Evolutionary conservation across 2,797 vertebrate species (phyloP), one percentile per base, ranked within the genome.

Genomic region (Toxotes lorentzi): DNA sequence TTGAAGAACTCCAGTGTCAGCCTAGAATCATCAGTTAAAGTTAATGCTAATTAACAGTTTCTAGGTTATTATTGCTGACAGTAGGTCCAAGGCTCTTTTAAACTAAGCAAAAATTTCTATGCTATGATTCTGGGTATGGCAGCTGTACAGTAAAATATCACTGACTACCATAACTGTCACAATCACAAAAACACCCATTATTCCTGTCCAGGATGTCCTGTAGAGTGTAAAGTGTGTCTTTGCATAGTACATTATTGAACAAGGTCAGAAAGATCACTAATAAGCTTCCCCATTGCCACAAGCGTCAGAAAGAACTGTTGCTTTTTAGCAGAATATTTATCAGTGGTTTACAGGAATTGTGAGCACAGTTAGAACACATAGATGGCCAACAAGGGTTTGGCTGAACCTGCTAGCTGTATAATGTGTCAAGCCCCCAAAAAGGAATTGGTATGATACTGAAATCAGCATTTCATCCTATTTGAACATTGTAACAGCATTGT

Each of bases 301-400:
- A 56, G 32, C 38, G 24, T 62, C 11, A 17, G 57, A 64, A 47
- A 14, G 17, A 61, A 32, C 41, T 6, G 17, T 45, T 67, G 38
- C 12, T 14, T 27, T 56, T 30, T 4, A 9, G 19, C 35, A 5
- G n/a, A 53, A 19, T 43, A 38, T 47, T 38, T 38, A 19, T 59
- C 19, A 48, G n/a, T 50, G 35, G 23, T 57, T 65, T 23, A 23
- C 19, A 19, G 50, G 6, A 58, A n/a, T 62, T 54, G 4, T 67
- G 43, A 32, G 47, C 35, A 67, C 5, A 34, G 53, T 65, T 12
- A 21, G 43, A 67, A 58, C 54, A 65, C 61, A 27, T 34, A 40
- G 47, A 47, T 5, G 16, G 23, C 61, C 45, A 35, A 63, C 0
- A 4, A 51, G 34, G 14, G 24, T 73, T 63, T 73, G 38, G 38